These are phyloP conservation scores for Heliconius sara DNA, from an alignment of 2,888 invertebrate genomes.

Conservation along the genomic window DNA sequence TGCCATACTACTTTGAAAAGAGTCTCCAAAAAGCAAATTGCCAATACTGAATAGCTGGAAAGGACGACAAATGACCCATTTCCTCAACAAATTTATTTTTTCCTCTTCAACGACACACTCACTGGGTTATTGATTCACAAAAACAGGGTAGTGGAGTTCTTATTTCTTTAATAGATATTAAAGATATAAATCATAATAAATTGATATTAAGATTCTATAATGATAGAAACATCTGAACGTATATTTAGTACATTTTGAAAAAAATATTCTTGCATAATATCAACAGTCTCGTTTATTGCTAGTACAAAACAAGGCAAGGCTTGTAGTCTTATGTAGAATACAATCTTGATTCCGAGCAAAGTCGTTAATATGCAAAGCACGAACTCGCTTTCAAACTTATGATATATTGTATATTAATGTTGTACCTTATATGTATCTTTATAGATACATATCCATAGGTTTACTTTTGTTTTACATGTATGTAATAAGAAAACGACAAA, in stretches of 20 bases:
- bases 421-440: conserved; percentile 3
- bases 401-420: conserved; percentile 23
- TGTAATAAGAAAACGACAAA: not conserved
- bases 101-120: conserved; percentile 17
- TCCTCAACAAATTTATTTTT: conserved; percentile 17
- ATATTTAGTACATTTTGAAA: too few relatives aligned
- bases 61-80: conserved; percentile 25
- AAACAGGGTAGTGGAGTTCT: conserved; percentile 1
- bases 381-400: conserved; percentile 23
- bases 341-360: conserved; percentile 22
- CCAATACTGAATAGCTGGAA: conserved; percentile 27
- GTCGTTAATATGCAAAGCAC: conserved; percentile 37
- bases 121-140: conserved; percentile 19
- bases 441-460: not conserved
- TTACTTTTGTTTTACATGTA: not conserved
- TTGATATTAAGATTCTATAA: not conserved
- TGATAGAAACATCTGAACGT: too few relatives aligned
- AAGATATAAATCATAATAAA: not conserved
- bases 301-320: not conserved
- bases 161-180: not conserved
- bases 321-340: conserved; percentile 10
- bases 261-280: not conserved
- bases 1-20: conserved; percentile 3
- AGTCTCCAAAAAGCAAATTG: conserved; percentile 14
- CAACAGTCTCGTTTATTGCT: not conserved